Percentiles rank a stretch among this genome's conserved stretches.
These are phyloP conservation scores for Periophthalmodon schlosseri DNA, from an alignment of 2,113 vertebrate genomes.

Conservation along the genomic window DNA sequence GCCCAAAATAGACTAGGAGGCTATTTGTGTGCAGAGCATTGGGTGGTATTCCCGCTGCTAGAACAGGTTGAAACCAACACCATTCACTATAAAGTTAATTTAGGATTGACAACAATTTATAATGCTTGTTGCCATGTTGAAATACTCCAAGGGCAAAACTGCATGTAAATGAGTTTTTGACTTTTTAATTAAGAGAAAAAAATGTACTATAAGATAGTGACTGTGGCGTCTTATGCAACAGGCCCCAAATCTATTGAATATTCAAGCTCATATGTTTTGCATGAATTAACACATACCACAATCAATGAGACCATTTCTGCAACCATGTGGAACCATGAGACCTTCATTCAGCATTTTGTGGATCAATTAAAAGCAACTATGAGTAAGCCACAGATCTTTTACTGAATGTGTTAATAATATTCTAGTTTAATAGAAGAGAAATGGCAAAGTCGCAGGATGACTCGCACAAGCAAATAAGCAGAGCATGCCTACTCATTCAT, in stretches of 20 bases:
- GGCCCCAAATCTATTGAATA: background rate
- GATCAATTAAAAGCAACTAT: background rate
- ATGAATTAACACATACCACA: background rate
- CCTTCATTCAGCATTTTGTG: background rate
- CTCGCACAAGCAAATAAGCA: slow-evolving; percentile 17
- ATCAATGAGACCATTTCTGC: background rate
- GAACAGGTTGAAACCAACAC: slow-evolving; percentile 59
- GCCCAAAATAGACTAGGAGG: slow-evolving; percentile 65
- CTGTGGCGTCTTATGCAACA: background rate
- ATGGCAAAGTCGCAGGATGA: slow-evolving; percentile 3
- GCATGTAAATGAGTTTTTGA: background rate
- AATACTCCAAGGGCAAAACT: background rate
- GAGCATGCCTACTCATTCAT: slow-evolving; percentile 36
- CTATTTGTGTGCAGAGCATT: slow-evolving; percentile 55
- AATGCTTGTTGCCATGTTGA: slow-evolving; percentile 47
- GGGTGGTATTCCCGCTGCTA: slow-evolving; percentile 71
- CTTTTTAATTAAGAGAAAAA: slow-evolving; percentile 3
- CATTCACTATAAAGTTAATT: slow-evolving; percentile 35
- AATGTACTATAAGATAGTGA: background rate
- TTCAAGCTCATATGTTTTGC: background rate
- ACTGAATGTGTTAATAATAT: background rate
- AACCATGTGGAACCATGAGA: background rate
- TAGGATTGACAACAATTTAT: slow-evolving; percentile 45
- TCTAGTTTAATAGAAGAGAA: slow-evolving; percentile 5
- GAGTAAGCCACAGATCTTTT: background rate